Evolutionary conservation across 2,888 invertebrate genomes (phyloP), one percentile per base, ranked within the genome.

Genomic region (Tipula vernalis): DNA sequence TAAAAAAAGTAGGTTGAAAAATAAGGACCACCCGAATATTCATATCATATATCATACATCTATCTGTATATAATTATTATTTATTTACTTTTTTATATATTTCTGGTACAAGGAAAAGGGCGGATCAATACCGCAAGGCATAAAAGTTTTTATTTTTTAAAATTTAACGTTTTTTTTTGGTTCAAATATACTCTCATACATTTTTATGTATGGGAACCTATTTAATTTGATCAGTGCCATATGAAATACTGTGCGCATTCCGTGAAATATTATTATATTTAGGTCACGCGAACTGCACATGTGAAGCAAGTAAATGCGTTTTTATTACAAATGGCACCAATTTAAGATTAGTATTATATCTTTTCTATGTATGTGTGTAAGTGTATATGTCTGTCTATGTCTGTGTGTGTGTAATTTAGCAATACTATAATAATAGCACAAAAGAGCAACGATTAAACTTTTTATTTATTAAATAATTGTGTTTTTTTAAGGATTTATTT

Each of bases 51-150:
- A 28, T 28, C 28, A 28, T 28, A 28, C 28, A 28, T 28, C 28
- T 28, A 28, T 28, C 28, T n/a, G 3, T 51, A 15, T 51, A 57
- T 71, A 18, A 71, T 5, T 71, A 71, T 71, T 15, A 51, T 51
- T 51, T 51, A 51, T 51, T 51, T 51, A 51, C 6, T 51, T 51
- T 51, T 57, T 57, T 51, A 51, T 51, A 57, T 71, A 28, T 44
- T 85, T 85, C 85, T 85, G 85, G 85, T 85, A 85, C 85, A 85
- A 87, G 86, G 86, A 84, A 86, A 88, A 89, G 89, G 89, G 89
- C 89, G 89, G 89, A 88, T 88, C 88, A 87, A 88, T 87, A 88
- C 89, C 89, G 89, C 89, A 89, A 89, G 89, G 89, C 89, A 89
- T 85, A 42, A 18, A 85, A 42, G 86, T 86, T 87, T n/a, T 28